A percentile compares a stretch with the other conserved stretches of the same genome.
Conservation (phyloP, 2,113 vertebrate species). For the Tinamus guttatus region DNA sequence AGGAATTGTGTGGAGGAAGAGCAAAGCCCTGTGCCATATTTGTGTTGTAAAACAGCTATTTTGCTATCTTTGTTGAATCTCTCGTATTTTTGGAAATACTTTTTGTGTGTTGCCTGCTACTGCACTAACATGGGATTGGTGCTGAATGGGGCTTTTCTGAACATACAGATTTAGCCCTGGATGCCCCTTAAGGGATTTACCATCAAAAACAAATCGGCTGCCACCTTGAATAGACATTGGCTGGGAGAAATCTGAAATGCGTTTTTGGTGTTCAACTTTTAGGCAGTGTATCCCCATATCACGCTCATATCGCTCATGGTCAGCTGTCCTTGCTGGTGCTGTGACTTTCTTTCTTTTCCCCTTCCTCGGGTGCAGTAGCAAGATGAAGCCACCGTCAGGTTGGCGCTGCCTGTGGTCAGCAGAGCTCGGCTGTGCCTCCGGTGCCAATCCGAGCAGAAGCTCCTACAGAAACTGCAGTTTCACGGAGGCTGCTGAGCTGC, state of each 20-base stretch:
- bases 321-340: neutral
- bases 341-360: neutral
- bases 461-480: neutral
- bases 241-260: constrained; percentile 14
- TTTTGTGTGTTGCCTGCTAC: neutral
- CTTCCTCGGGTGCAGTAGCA: neutral
- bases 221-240: constrained; percentile 42
- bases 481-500: neutral
- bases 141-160: neutral
- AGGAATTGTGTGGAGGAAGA: neutral
- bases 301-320: neutral
- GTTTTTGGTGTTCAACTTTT: neutral
- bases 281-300: fast-evolving
- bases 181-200: neutral
- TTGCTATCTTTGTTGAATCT: neutral
- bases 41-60: neutral
- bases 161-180: neutral
- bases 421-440: neutral
- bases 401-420: neutral
- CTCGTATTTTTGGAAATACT: neutral
- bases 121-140: neutral
- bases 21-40: neutral
- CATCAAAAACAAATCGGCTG: constrained; percentile 5
- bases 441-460: too few relatives aligned
- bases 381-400: neutral